A percentile compares a stretch with the other conserved stretches of the same genome.
Evolutionary conservation across 2,888 invertebrate genomes (phyloP).

Genomic region (Alentia gelatinosa): DNA sequence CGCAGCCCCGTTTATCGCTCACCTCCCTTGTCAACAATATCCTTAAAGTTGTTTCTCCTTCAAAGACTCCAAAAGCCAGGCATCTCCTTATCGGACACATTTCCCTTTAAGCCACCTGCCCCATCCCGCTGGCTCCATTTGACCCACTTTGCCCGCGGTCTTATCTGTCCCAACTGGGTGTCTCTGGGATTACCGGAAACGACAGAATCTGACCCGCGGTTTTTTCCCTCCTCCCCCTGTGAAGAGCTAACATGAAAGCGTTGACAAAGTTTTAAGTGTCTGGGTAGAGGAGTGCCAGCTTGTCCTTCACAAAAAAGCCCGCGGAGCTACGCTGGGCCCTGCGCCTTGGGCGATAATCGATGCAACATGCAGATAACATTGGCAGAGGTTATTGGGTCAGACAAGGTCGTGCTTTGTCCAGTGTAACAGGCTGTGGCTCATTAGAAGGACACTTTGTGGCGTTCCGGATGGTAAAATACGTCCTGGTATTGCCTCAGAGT

Average conservation of each 20-base stretch:
- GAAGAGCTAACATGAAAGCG: conserved; percentile 15
- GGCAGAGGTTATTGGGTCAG: conserved; percentile 34
- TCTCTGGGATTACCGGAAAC: conserved; percentile 11
- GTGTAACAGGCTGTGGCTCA: neutral
- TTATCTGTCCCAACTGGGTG: conserved; percentile 23
- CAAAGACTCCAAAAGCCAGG: neutral
- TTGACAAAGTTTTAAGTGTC: conserved; percentile 25
- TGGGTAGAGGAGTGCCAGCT: neutral
- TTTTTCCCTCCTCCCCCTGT: neutral
- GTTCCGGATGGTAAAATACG: too few species aligned
- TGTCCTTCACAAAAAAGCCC: conserved; percentile 16
- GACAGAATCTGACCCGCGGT: neutral
- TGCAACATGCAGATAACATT: neutral
- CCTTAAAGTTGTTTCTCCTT: neutral
- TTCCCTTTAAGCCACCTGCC: neutral
- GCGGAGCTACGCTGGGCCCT: neutral
- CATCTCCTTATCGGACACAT: neutral
- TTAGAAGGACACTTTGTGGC: too few species aligned
- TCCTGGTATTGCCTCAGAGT: too few species aligned
- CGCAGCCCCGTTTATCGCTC: neutral
- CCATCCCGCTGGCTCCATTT: neutral
- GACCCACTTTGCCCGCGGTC: neutral
- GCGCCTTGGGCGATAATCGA: conserved; percentile 1
- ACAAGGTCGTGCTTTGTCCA: neutral
- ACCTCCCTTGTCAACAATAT: neutral